A percentile compares a stretch with the other conserved stretches of the same genome.
Conservation (phyloP, 2,797 vertebrate species). For the Sebastes hubbsi region DNA sequence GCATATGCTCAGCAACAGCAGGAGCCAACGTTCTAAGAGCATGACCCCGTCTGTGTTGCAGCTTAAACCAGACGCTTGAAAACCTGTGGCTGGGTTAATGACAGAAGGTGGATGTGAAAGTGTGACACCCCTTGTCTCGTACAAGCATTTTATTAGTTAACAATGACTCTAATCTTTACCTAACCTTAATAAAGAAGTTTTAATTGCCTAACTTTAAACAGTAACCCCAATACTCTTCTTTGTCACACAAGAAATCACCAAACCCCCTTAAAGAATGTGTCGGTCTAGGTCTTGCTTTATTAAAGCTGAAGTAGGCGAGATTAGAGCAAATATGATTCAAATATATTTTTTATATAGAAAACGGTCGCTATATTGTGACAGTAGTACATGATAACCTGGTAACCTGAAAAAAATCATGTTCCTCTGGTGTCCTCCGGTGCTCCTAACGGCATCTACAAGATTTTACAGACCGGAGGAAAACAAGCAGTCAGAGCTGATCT, state of each 20-base stretch:
- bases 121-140: background rate
- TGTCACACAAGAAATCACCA: background rate
- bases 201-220: background rate
- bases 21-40: background rate
- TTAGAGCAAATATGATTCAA: too few species aligned
- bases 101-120: background rate
- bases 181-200: background rate
- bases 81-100: background rate
- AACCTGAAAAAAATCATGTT: too few species aligned
- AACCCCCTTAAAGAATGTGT: background rate
- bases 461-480: too few species aligned
- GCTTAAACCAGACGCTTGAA: background rate
- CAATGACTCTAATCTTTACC: background rate
- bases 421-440: too few species aligned
- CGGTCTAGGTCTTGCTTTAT: background rate
- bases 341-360: too few species aligned
- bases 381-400: too few species aligned
- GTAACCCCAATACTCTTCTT: background rate
- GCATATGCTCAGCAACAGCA: background rate
- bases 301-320: too few species aligned
- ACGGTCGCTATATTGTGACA: too few species aligned
- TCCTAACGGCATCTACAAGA: too few species aligned
- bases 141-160: background rate
- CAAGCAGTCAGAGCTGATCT: too few species aligned
- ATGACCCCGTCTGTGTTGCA: background rate